Conservation (phyloP, 1,140 invertebrate species). For the honey bee (Apis mellifera) region DNA sequence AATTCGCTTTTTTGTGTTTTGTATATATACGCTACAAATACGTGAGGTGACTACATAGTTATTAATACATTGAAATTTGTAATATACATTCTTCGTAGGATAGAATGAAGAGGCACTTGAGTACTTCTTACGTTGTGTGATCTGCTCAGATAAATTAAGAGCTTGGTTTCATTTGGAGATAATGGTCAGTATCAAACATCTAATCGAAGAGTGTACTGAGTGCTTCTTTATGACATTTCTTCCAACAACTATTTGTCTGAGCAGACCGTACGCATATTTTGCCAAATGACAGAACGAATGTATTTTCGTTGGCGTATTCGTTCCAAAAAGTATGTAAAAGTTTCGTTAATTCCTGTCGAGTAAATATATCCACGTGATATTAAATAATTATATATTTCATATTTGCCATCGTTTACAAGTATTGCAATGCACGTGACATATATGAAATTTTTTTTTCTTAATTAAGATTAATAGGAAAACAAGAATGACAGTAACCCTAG, state of each 20-base stretch:
- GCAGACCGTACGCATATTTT: slow-evolving; percentile 27
- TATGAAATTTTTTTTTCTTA: slow-evolving; percentile 8
- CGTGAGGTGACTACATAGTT: slow-evolving; percentile 31
- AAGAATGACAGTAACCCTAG: slow-evolving; percentile 19
- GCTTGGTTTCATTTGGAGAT: slow-evolving; percentile 47
- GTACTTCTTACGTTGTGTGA: slow-evolving; percentile 36
- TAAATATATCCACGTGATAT: background rate
- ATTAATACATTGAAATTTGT: slow-evolving; percentile 44
- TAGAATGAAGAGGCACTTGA: slow-evolving; percentile 36
- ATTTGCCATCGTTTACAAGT: background rate
- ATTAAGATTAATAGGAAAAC: slow-evolving; percentile 25
- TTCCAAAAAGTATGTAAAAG: slow-evolving; percentile 48
- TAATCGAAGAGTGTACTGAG: slow-evolving; percentile 49
- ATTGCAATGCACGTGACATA: background rate
- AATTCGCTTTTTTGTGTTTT: slow-evolving; percentile 25
- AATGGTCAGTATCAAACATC: slow-evolving; percentile 53
- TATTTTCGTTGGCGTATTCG: slow-evolving; percentile 48
- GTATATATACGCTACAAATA: slow-evolving; percentile 7
- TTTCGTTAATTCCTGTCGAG: slow-evolving; percentile 11
- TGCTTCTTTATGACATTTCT: slow-evolving; percentile 49
- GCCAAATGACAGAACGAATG: slow-evolving; percentile 46
- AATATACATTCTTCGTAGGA: slow-evolving; percentile 22
- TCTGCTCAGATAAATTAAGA: slow-evolving; percentile 52
- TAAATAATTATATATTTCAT: background rate
- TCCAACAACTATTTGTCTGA: slow-evolving; percentile 15